Evolutionary conservation across 2,888 invertebrate species (phyloP).

Genomic region (Polydesmus complanatus): DNA sequence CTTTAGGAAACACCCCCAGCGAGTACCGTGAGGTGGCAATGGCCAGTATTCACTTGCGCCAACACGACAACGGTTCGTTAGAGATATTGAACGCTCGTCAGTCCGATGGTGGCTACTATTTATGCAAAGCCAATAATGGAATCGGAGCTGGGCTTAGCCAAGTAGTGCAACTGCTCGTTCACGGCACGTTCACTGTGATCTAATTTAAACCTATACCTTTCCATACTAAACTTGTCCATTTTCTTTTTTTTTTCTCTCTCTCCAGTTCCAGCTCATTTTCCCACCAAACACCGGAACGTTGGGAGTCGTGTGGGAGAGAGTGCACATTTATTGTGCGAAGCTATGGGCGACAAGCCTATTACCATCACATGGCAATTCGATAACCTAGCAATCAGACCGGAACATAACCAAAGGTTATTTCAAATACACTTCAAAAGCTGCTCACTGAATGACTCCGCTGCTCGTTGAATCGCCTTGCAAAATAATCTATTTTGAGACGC

Average conservation of each 20-base stretch:
- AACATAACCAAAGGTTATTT: constrained; percentile 6
- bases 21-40: constrained; percentile 16
- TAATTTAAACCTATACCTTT: background rate
- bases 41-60: constrained; percentile 9
- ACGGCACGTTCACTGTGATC: constrained; percentile 8
- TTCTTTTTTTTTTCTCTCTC: background rate
- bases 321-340: constrained; percentile 17
- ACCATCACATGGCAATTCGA: constrained; percentile 15
- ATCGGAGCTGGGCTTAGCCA: constrained; percentile 18
- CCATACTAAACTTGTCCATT: background rate
- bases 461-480: background rate
- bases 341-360: constrained; percentile 18
- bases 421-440: background rate
- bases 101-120: constrained; percentile 17
- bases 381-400: constrained; percentile 1
- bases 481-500: too few relatives aligned
- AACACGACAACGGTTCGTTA: constrained; percentile 15
- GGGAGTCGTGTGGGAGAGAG: constrained; percentile 16
- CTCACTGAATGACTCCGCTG: background rate
- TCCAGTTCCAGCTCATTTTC: constrained; percentile 19
- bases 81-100: constrained; percentile 13
- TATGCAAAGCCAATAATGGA: constrained; percentile 19
- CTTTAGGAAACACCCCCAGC: constrained; percentile 17
- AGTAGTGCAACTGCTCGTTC: constrained; percentile 17
- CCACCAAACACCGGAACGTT: constrained; percentile 16